These are phyloP conservation scores for Bombus consobrinus DNA, from an alignment of 1,140 invertebrate genomes.

Conservation along the genomic window DNA sequence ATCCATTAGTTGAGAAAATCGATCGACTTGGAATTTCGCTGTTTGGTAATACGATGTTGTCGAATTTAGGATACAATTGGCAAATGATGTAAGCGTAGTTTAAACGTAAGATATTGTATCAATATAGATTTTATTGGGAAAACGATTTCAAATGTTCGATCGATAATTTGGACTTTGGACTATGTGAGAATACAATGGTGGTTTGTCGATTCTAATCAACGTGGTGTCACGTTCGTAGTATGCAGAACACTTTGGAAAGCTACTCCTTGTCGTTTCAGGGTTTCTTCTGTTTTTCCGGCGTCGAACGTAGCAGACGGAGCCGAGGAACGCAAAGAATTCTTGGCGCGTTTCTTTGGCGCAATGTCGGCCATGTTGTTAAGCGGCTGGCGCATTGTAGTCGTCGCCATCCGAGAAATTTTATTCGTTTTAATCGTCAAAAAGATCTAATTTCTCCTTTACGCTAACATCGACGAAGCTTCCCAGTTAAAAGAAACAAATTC, in stretches of 20 bases:
- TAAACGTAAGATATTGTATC: too few relatives aligned
- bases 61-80: too few relatives aligned
- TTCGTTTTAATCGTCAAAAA: neutral
- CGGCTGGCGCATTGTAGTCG: neutral
- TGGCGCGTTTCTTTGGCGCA: conserved; percentile 12
- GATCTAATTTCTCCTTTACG: too few relatives aligned
- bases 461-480: too few relatives aligned
- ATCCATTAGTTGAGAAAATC: too few relatives aligned
- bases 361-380: conserved; percentile 1
- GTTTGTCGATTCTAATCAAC: neutral
- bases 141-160: too few relatives aligned
- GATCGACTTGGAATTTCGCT: too few relatives aligned
- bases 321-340: neutral
- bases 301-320: neutral
- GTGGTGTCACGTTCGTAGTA: neutral
- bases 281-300: neutral
- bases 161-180: neutral
- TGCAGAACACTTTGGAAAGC: neutral
- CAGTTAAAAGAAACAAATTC: too few relatives aligned
- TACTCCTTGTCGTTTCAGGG: neutral
- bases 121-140: too few relatives aligned
- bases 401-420: too few relatives aligned
- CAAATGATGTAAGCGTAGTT: too few relatives aligned
- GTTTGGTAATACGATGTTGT: too few relatives aligned
- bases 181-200: fast-evolving